phyloP scores from a whole-genome alignment of 2,113 vertebrate species.

The Percopsis transmontana region DNA sequence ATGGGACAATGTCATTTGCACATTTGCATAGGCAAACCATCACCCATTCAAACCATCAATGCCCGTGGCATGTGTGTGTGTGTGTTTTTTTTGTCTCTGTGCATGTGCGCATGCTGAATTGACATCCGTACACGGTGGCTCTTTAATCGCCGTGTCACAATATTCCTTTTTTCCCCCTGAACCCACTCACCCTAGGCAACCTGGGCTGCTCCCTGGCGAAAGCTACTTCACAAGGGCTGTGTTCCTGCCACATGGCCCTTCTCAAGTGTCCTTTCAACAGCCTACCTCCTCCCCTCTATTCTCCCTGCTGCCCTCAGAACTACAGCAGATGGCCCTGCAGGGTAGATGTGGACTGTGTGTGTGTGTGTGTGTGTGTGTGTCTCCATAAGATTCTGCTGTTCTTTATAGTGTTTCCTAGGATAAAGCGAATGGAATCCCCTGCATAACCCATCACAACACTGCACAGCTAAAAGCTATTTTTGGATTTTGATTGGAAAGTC shows the following conservation, averaged over 20 bases:
- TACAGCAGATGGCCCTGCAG: constrained; percentile 68
- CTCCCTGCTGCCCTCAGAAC: constrained; percentile 25
- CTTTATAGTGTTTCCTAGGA: constrained; percentile 4
- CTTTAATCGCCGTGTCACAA: constrained; percentile 36
- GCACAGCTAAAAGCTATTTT: background rate
- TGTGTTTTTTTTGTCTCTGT: no score
- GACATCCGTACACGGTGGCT: background rate
- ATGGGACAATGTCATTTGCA: background rate
- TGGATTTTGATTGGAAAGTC: background rate
- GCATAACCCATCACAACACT: background rate
- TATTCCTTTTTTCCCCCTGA: constrained; percentile 32
- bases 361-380: background rate
- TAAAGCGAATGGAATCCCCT: background rate
- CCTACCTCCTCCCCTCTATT: constrained; percentile 32
- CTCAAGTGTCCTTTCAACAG: constrained; percentile 64
- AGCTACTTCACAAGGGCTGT: constrained; percentile 38
- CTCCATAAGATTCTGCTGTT: background rate
- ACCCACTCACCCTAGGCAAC: constrained; percentile 26
- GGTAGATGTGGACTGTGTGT: constrained; percentile 30
- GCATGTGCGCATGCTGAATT: background rate
- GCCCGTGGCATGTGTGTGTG: background rate
- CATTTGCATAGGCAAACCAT: background rate
- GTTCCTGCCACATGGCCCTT: constrained; percentile 63
- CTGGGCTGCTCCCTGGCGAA: constrained; percentile 20
- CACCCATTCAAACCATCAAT: background rate